phyloP scores from a whole-genome alignment of 2,888 invertebrate genomes.

The Latrodectus elegans region DNA sequence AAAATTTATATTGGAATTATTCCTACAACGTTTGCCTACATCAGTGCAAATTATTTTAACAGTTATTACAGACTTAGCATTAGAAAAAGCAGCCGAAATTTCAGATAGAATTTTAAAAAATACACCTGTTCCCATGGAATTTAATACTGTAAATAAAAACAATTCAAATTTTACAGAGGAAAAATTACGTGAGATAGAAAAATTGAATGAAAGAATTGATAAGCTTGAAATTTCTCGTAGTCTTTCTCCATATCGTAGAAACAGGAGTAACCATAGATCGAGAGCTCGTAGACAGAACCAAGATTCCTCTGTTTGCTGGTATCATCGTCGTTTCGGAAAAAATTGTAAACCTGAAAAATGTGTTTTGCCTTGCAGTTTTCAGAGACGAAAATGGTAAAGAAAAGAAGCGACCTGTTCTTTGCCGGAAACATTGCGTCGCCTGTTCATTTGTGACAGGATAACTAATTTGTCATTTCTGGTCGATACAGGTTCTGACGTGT shows the following conservation, averaged over 20 bases:
- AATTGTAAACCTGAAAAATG: constrained; percentile 9
- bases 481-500: too few species aligned
- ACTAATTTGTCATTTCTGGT: constrained; percentile 23
- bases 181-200: too few species aligned
- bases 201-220: constrained; percentile 8
- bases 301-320: background rate
- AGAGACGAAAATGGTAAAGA: background rate
- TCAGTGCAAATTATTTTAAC: too few species aligned
- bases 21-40: too few species aligned
- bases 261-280: background rate
- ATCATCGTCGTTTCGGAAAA: constrained; percentile 4
- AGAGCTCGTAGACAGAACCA: background rate
- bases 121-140: too few species aligned
- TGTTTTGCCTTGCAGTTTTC: background rate
- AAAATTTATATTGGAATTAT: too few species aligned
- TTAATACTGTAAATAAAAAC: too few species aligned
- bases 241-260: background rate
- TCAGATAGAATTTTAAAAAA: too few species aligned
- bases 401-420: constrained; percentile 6
- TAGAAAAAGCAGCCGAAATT: too few species aligned
- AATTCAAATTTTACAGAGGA: too few species aligned
- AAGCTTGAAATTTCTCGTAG: too few species aligned
- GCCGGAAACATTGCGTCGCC: constrained; percentile 10
- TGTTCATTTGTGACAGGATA: constrained; percentile 14
- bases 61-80: too few species aligned